These are phyloP conservation scores for Thaleichthys pacificus DNA, from an alignment of 2,797 vertebrate genomes.

Conservation along the genomic window DNA sequence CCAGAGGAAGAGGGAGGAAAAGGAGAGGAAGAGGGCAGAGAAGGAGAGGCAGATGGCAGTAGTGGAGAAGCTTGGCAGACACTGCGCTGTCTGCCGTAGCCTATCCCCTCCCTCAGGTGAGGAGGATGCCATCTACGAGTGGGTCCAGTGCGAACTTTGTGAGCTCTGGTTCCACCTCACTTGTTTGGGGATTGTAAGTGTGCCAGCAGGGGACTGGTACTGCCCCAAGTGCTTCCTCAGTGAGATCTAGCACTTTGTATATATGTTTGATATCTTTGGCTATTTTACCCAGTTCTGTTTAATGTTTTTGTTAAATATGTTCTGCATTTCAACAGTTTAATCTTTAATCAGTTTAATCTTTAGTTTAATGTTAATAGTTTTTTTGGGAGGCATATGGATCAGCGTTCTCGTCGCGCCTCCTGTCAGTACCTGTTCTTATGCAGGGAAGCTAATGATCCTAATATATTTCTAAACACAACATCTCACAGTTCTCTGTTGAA, in stretches of 20 bases:
- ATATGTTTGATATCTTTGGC: background rate
- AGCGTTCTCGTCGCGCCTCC: background rate
- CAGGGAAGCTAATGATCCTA: no score
- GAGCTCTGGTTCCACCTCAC: background rate
- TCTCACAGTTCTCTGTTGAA: no score
- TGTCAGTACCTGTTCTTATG: no score
- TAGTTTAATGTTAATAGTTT: no score
- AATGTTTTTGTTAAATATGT: background rate
- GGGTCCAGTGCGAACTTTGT: background rate
- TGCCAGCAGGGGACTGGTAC: background rate
- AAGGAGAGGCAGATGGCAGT: background rate
- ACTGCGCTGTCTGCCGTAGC: background rate
- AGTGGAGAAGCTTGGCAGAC: background rate
- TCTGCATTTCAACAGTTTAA: background rate
- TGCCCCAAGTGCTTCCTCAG: background rate
- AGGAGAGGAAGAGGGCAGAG: no score
- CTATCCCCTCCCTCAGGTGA: no score
- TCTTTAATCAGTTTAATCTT: background rate
- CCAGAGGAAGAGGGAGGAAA: background rate
- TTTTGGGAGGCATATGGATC: background rate
- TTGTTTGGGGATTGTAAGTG: background rate
- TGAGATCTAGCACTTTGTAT: background rate
- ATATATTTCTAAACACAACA: no score
- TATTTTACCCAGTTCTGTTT: background rate
- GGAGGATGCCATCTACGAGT: background rate